phyloP scores from a whole-genome alignment of 2,888 invertebrate genomes.

The Cacoxenus indagator region DNA sequence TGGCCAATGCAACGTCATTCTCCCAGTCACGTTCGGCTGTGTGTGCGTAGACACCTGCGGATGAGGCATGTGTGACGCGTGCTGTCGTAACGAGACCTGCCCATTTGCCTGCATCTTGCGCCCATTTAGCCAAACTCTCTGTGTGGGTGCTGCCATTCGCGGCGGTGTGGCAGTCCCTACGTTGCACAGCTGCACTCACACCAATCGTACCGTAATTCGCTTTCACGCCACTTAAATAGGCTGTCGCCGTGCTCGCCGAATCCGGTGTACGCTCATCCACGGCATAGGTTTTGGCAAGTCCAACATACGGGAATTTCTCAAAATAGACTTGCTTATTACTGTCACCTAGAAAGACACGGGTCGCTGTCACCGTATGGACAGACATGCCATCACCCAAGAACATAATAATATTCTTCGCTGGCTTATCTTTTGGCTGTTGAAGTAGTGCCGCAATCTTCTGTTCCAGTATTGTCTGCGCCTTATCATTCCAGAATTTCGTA shows the following conservation, averaged over 20 bases:
- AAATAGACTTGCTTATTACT: slow-evolving; percentile 75
- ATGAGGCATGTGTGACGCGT: slow-evolving; percentile 83
- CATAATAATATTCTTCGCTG: slow-evolving; percentile 76
- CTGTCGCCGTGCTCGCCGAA: slow-evolving; percentile 86
- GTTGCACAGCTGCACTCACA: slow-evolving; percentile 76
- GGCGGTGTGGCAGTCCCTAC: slow-evolving; percentile 76
- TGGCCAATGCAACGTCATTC: slow-evolving; percentile 73
- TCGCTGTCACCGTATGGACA: slow-evolving; percentile 77
- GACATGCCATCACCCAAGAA: slow-evolving; percentile 85
- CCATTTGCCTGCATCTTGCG: slow-evolving; percentile 76
- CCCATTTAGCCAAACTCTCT: slow-evolving; percentile 79
- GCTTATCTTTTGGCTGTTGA: slow-evolving; percentile 55
- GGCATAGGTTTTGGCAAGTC: slow-evolving; percentile 78
- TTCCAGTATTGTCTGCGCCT: slow-evolving; percentile 59
- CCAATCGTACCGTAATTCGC: slow-evolving; percentile 84
- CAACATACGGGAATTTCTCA: slow-evolving; percentile 75
- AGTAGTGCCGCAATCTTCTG: slow-evolving; percentile 47
- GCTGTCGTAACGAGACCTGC: slow-evolving; percentile 83
- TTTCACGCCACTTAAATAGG: slow-evolving; percentile 84
- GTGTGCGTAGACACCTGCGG: slow-evolving; percentile 81
- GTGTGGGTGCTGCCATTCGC: slow-evolving; percentile 74
- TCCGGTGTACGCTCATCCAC: slow-evolving; percentile 84
- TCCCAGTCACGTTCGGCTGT: slow-evolving; percentile 81
- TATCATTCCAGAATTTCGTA: slow-evolving; percentile 61
- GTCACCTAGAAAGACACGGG: slow-evolving; percentile 76